Conservation (phyloP, 2,113 vertebrate species). For the Ploceus nigricollis region DNA sequence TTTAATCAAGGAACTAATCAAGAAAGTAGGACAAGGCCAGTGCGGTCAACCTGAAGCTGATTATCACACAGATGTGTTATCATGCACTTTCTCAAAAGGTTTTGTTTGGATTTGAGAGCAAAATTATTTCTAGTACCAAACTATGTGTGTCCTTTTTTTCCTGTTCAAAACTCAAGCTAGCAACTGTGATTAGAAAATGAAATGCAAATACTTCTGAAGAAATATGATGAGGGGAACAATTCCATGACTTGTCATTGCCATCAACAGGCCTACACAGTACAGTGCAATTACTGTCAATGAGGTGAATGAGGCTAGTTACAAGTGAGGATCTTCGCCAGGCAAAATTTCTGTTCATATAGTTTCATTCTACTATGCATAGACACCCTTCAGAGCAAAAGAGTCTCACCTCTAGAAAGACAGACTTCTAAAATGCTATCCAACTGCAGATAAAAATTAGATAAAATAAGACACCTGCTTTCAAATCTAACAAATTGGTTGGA, state of each 20-base stretch:
- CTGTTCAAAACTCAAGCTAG: background rate
- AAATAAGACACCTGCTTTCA: background rate
- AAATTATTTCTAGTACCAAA: constrained; percentile 3
- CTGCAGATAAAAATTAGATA: background rate
- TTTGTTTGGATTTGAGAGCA: constrained; percentile 1
- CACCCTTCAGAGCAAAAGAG: background rate
- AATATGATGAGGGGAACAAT: background rate
- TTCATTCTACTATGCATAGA: background rate
- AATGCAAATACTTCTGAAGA: constrained; percentile 26
- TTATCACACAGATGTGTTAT: background rate
- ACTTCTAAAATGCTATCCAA: background rate
- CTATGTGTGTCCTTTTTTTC: background rate
- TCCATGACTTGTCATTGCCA: background rate
- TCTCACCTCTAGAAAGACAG: background rate
- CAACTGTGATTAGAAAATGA: constrained; percentile 39
- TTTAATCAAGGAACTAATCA: constrained; percentile 43
- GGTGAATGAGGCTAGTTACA: background rate
- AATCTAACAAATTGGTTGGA: background rate
- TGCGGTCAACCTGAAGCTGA: background rate
- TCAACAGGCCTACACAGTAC: background rate
- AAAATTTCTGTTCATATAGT: background rate
- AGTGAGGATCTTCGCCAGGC: background rate
- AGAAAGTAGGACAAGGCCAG: background rate
- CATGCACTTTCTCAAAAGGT: background rate
- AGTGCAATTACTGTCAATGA: background rate